Conservation (phyloP, 2,797 vertebrate species). For the Pteropus rufus region DNA sequence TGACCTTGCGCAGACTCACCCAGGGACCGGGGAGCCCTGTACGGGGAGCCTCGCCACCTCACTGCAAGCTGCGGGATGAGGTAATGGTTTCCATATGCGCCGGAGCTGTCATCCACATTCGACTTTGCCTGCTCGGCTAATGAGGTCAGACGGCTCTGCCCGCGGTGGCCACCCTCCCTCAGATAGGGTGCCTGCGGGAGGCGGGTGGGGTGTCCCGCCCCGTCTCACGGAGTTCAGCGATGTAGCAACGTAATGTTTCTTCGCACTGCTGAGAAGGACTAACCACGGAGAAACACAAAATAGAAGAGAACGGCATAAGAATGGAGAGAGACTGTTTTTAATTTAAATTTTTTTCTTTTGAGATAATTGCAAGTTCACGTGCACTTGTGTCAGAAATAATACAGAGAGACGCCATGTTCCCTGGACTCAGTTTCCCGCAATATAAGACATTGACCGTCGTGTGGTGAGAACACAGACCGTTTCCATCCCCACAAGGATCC, state of each 20-base stretch:
- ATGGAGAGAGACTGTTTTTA: neutral
- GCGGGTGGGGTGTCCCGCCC: neutral
- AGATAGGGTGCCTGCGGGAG: neutral
- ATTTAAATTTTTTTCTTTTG: neutral
- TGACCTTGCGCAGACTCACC: conserved; percentile 3
- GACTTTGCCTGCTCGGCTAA: conserved; percentile 18
- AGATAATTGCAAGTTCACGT: neutral
- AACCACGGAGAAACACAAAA: neutral
- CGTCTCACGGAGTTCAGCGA: neutral
- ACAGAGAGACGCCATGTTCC: fast-evolving
- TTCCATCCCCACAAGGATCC: neutral
- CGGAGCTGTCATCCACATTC: neutral
- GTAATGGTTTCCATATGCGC: conserved; percentile 69
- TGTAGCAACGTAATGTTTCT: neutral
- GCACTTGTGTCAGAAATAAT: neutral
- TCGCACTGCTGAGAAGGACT: neutral
- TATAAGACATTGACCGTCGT: neutral
- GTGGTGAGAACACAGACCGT: neutral
- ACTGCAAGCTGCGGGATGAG: neutral
- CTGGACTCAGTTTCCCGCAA: neutral
- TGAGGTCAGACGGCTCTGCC: conserved; percentile 25
- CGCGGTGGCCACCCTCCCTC: neutral
- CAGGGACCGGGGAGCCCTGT: neutral
- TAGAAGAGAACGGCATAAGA: neutral
- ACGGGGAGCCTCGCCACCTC: conserved; percentile 21